Base-by-base conservation (phyloP, 2,888 invertebrate species). In the Ectemnius lituratus region DNA sequence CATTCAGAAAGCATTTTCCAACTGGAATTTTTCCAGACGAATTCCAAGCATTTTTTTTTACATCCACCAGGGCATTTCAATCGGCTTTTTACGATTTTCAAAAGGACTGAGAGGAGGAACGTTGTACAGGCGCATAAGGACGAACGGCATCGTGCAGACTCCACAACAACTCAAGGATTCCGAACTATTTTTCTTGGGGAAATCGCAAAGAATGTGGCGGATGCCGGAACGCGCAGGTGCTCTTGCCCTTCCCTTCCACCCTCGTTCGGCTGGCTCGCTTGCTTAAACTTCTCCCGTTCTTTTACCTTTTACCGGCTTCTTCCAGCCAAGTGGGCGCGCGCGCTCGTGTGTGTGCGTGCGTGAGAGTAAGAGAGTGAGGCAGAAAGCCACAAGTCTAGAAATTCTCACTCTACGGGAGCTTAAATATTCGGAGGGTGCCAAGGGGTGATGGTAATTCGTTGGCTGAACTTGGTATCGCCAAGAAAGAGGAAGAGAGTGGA, bases 391-490 rank as follows among this genome's bases (percentile, higher is more conserved):
- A 70, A 75, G 67, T 74, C 69, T 80, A 81, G 76, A 81, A 80
- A 81, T 84, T 72, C 76, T 37, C 37, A 8, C 37, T 78, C 78
- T 76, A 78, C 80, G 76, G 79, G 81, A 79, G 76, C 79, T 82
- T 82, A 86, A 82, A 86, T 86, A 86, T 86, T 84, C 81, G 85
- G 80, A 65, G 83, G 82, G 81, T 80, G 79, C 79, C 76, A 75
- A 71, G 75, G 71, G 81, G 77, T 82, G 85, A 86, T 87, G 86
- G 86, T 87, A 86, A 86, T 84, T 86, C 87, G 80, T 81, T 70
- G 80, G 77, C 75, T 72, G 86, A 78, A 79, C 83, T 83, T 79
- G 82, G 78, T 16, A 77, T 79, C 79, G 83, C 79, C 82, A 79
- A 37, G 37, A 37, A 37, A 6, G 37, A 11, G 37, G 11, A 37